Evolutionary conservation across 2,888 invertebrate species (phyloP).

Genomic region (Xylophagus ater): DNA sequence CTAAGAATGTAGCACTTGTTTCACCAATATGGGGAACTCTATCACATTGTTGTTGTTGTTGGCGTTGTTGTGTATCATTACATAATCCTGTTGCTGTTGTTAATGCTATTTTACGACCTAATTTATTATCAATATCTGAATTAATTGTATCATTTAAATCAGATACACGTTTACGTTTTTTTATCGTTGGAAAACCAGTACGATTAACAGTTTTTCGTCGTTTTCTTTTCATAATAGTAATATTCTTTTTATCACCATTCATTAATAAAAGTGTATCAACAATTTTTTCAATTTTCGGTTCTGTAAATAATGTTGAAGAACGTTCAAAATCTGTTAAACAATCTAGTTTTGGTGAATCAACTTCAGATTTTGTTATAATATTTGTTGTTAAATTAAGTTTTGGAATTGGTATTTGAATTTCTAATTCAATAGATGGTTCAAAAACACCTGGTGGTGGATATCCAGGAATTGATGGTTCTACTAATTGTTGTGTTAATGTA

Average conservation of each 20-base stretch:
- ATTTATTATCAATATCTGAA: no score
- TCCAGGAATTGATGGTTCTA: slow-evolving; percentile 22
- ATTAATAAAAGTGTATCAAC: slow-evolving; percentile 36
- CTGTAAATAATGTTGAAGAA: slow-evolving; percentile 16
- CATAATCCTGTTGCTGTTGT: no score
- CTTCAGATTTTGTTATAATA: slow-evolving; percentile 39
- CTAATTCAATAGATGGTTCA: slow-evolving; percentile 55
- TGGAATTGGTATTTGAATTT: slow-evolving; percentile 51
- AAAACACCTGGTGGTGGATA: slow-evolving; percentile 55
- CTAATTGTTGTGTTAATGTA: slow-evolving; percentile 2
- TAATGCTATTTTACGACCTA: no score
- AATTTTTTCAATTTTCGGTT: slow-evolving; percentile 23
- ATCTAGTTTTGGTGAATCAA: slow-evolving; percentile 41
- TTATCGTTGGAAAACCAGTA: slow-evolving; percentile 77
- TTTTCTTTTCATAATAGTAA: slow-evolving; percentile 42
- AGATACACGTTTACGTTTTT: slow-evolving; percentile 75
- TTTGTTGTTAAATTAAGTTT: slow-evolving; percentile 42
- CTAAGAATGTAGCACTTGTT: slow-evolving; percentile 52
- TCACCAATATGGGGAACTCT: slow-evolving; percentile 60
- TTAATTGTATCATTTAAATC: no score
- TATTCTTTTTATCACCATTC: slow-evolving; percentile 28
- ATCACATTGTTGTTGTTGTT: slow-evolving; percentile 41
- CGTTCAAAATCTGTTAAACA: slow-evolving; percentile 23
- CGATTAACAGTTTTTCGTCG: slow-evolving; percentile 71
- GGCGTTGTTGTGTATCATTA: background rate